Conservation (phyloP, 2,888 invertebrate species). For the Pristionchus japonicus region DNA sequence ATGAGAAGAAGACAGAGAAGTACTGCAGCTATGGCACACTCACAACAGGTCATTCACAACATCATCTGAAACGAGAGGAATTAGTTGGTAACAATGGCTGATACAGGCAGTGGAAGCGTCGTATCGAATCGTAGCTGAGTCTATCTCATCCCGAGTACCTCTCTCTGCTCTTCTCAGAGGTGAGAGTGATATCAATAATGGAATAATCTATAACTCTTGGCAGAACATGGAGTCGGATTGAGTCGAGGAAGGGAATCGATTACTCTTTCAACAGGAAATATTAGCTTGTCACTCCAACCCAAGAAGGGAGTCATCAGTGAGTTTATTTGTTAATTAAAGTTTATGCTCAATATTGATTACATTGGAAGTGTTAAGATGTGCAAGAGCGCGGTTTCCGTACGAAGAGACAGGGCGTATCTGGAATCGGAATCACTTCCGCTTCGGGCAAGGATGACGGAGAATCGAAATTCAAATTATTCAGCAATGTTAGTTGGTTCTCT, state of each 20-base stretch:
- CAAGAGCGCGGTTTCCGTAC: constrained; percentile 64
- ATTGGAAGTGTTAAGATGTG: constrained; percentile 52
- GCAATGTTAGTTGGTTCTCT: background rate
- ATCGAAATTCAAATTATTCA: background rate
- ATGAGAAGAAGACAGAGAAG: constrained; percentile 15
- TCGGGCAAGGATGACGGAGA: background rate
- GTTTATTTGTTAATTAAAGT: background rate
- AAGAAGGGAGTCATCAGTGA: constrained; percentile 6
- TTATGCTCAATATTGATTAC: background rate
- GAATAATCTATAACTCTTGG: no score
- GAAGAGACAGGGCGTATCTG: constrained; percentile 34
- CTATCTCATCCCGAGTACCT: background rate
- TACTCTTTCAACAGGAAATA: background rate
- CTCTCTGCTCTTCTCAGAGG: constrained; percentile 33
- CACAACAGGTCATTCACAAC: background rate
- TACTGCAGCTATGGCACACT: background rate
- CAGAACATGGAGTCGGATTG: background rate
- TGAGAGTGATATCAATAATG: background rate
- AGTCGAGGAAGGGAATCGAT: background rate
- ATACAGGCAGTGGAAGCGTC: constrained; percentile 17
- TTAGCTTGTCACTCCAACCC: background rate
- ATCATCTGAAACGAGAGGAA: background rate
- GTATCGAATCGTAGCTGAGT: constrained; percentile 2
- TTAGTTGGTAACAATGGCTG: background rate
- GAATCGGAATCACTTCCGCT: constrained; percentile 23